Evolutionary conservation across 2,797 vertebrate genomes (phyloP), one percentile per base, ranked within the genome.

Genomic region (Gymnoscopelus microlampas): DNA sequence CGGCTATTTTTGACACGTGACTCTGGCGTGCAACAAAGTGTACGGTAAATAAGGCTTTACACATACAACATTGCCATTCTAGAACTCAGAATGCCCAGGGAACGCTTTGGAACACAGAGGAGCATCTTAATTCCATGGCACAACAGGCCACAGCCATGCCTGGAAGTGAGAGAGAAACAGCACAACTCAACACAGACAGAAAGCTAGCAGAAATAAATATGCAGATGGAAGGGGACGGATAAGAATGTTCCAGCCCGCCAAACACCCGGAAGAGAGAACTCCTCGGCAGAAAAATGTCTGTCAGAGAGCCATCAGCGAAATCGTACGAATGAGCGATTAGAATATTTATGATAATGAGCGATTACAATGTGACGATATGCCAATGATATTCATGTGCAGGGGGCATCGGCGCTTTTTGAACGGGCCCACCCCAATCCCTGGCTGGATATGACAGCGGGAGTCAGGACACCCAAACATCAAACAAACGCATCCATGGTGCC

Each of bases 261-360:
- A 51, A 51, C 23, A 3, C 3, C 55, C 13, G 2, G 29, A 15
- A 26, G 2, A 48, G 24, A 51, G 32, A 19, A 65, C 73, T 61
- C 70, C 55, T 44, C 39, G 39, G 39, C 39, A 57, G 44, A 23
- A 61, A 71, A 69, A 68, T 58, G 62, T 60, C 65, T 57, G 69
- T 74, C 60, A 71, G 56, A 60, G 53, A 48, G 53, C 76, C 76
- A 72, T 73, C 76, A 74, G 71, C 63, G 66, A 71, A 73, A 76
- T 78, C 70, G 61, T 61, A 76, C 56, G 63, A 72, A 60, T 56
- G 78, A 69, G 68, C 62, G 74, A 79, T 78, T 72, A 61, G 56
- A 54, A 76, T 70, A 51, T 59, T 74, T 66, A 75, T 61, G 66
- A 66, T 62, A 82, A 78, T 68, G 61, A 66, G 15, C 70, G 68